Evolutionary conservation across 2,797 vertebrate species (phyloP), one percentile per base, ranked within the genome.

Genomic region (Emys orbicularis): DNA sequence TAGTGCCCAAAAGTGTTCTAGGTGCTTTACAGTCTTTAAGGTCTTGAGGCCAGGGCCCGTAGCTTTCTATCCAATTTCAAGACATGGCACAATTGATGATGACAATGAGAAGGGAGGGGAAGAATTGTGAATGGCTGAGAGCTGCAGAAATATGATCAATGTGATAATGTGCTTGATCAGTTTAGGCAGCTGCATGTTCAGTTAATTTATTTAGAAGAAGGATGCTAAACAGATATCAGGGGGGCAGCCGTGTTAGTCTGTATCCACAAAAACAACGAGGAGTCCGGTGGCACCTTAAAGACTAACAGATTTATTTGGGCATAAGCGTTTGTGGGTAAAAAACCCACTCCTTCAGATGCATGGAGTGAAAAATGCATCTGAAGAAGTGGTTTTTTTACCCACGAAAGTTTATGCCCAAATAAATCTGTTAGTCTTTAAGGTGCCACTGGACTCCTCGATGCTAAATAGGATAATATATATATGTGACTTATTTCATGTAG

Each of bases 41-140:
- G 12, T 68, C 92, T 87, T 87, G 87, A 27, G 89, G 2, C 11
- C 25, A 49, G 9, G 23, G 13, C n/a, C 2, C 34, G 9, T 59
- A 83, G 34, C 54, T 19, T 90, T 94, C 68, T 15, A 44, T 82
- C n/a, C 86, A 12, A 52, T 92, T 89, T 92, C 81, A 80, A 87
- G 27, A 72, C 65, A 23, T 7, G 50, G 8, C 13, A 81, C 6
- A 2, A 77, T 15, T 82, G 59, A 92, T 54, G 72, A 34, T 49
- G 74, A 77, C 25, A 49, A 49, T 29, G 13, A 31, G 44, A 77
- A 77, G 27, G 10, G 37, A 77, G 41, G 44, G 27, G 41, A 31
- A 27, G 74, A 49, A 49, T 29, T 49, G 13, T 15, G 27, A 77
- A 77, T 11, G 41, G 41, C 44, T 49, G 74, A 77, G 27, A 29